Conservation (phyloP, 2,113 vertebrate species). For the Lichenostomus cassidix region DNA sequence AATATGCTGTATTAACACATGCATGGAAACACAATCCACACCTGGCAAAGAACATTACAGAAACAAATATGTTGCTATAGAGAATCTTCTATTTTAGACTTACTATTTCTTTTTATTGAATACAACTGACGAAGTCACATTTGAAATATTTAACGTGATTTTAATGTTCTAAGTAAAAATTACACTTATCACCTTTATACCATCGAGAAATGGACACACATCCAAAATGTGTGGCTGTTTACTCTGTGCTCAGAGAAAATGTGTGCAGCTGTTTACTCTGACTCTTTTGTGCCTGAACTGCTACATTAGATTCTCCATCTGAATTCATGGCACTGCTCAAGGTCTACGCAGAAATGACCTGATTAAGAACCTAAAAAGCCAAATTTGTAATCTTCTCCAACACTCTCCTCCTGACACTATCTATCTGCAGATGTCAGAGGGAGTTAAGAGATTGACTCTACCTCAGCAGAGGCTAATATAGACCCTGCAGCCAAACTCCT, state of each 20-base stretch:
- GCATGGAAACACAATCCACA: neutral
- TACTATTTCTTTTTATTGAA: neutral
- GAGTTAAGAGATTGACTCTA: neutral
- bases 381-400: neutral
- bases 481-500: neutral
- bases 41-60: neutral
- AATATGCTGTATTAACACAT: neutral
- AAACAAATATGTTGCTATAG: neutral
- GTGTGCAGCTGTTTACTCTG: neutral
- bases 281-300: neutral
- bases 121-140: neutral
- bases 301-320: neutral
- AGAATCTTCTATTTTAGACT: neutral
- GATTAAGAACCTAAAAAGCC: neutral
- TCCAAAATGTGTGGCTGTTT: neutral
- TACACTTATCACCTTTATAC: neutral
- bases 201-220: neutral
- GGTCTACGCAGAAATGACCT: neutral
- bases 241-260: neutral
- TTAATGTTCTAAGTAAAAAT: neutral
- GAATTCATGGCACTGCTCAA: neutral
- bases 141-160: neutral
- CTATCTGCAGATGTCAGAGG: neutral
- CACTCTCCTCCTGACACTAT: neutral
- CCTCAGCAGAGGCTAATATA: neutral